Evolutionary conservation across 2,113 vertebrate species (phyloP).

Genomic region (Neolamprologus brichardi): DNA sequence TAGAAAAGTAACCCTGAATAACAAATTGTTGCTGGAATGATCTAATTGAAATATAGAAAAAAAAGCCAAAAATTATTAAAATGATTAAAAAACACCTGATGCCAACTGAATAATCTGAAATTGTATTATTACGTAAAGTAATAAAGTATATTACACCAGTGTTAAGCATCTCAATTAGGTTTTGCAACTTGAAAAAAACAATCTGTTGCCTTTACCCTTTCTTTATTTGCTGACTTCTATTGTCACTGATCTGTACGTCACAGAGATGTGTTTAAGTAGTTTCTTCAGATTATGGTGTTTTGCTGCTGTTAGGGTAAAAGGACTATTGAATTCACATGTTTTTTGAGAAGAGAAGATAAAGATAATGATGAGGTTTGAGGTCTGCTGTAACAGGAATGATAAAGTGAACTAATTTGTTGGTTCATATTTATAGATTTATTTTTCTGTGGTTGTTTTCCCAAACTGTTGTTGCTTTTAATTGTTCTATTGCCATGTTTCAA

Average conservation of each 20-base stretch:
- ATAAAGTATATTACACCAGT: not conserved
- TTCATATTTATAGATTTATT: not conserved
- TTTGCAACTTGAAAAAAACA: not conserved
- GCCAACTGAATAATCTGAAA: not conserved
- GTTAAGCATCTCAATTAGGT: not conserved
- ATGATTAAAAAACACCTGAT: not conserved
- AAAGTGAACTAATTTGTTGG: not conserved
- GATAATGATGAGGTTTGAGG: not conserved
- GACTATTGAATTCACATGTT: not conserved
- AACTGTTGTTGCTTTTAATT: not conserved
- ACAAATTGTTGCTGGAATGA: not conserved
- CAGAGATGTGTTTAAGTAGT: not conserved
- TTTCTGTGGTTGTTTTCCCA: not conserved
- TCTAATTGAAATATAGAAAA: not conserved
- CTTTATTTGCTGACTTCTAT: not conserved
- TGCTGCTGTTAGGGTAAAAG: not conserved
- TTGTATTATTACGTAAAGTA: not conserved
- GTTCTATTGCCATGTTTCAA: not conserved
- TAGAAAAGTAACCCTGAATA: not conserved
- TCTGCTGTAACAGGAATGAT: not conserved
- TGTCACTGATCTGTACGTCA: not conserved
- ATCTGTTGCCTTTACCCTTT: not conserved
- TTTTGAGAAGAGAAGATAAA: not conserved
- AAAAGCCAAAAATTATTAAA: not conserved
- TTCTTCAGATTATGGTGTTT: not conserved